phyloP scores from a whole-genome alignment of 2,113 vertebrate genomes.

The Gopherus flavomarginatus region DNA sequence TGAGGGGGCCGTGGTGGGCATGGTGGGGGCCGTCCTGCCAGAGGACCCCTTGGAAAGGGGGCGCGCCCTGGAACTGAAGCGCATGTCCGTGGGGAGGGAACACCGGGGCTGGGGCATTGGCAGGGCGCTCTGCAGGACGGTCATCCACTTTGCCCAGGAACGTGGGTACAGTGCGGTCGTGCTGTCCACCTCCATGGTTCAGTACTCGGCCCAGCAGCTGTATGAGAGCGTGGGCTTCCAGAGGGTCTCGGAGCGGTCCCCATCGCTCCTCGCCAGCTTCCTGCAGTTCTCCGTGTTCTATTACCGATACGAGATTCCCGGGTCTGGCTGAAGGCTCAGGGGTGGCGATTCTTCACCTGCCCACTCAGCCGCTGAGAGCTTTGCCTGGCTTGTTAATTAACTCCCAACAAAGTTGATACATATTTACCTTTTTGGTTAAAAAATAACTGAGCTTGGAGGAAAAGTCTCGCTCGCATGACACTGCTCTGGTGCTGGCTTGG shows the following conservation, averaged over 20 bases:
- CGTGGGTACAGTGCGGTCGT: slow-evolving; percentile 30
- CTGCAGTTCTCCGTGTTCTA: background rate
- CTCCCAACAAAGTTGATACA: too few species aligned
- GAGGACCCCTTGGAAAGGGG: background rate
- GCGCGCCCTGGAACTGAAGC: slow-evolving; percentile 43
- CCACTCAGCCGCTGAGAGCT: too few species aligned
- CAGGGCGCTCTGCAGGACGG: slow-evolving; percentile 42
- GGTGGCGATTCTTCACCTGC: too few species aligned
- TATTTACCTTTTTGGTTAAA: too few species aligned
- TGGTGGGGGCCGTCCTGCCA: background rate
- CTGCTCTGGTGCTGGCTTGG: too few species aligned
- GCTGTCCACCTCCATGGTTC: slow-evolving; percentile 55
- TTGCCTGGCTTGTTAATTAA: too few species aligned
- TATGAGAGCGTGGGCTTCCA: slow-evolving; percentile 69
- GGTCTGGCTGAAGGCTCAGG: background rate
- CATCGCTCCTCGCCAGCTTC: background rate
- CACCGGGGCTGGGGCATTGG: slow-evolving; percentile 46
- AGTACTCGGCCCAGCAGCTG: slow-evolving; percentile 44
- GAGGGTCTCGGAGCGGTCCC: background rate
- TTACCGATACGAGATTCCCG: background rate
- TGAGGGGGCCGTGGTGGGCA: slow-evolving; percentile 30
- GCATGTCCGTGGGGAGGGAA: slow-evolving; percentile 58
- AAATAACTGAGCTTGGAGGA: too few species aligned
- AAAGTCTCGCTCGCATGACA: too few species aligned
- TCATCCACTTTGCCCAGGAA: slow-evolving; percentile 53